These are phyloP conservation scores for Otus sunia DNA, from an alignment of 2,113 vertebrate species.

Conservation along the genomic window DNA sequence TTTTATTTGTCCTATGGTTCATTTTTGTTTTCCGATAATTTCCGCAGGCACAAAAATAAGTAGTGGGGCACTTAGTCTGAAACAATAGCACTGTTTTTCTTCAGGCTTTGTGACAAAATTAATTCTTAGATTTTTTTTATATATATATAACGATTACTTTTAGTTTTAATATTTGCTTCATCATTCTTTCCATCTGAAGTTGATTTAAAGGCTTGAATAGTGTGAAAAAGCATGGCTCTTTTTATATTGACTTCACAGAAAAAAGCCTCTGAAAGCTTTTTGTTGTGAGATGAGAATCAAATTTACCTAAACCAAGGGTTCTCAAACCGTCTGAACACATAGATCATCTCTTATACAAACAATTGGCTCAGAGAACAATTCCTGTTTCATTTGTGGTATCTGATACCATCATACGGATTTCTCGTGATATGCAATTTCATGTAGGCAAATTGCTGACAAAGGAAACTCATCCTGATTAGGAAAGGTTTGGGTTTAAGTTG, in stretches of 20 bases:
- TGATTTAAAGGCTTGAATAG: background rate
- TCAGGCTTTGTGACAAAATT: background rate
- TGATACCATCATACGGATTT: background rate
- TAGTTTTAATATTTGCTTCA: background rate
- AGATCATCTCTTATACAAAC: background rate
- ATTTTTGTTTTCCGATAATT: background rate
- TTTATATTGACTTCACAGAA: background rate
- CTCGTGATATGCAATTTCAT: background rate
- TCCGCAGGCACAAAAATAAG: background rate
- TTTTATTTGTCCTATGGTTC: background rate
- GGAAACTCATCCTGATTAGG: background rate
- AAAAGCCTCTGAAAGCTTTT: background rate
- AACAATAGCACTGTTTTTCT: background rate
- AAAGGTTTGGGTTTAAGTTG: background rate
- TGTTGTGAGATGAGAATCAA: background rate
- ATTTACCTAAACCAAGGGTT: background rate
- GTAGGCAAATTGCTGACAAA: background rate
- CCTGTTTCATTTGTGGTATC: background rate
- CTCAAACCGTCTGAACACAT: background rate
- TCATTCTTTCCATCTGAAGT: background rate
- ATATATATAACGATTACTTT: background rate
- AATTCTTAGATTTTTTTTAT: background rate
- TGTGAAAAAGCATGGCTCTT: background rate
- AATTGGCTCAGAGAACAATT: background rate
- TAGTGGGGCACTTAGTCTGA: background rate